Evolutionary conservation across 1,140 invertebrate species (phyloP).

Genomic region (Cyclina sinensis): DNA sequence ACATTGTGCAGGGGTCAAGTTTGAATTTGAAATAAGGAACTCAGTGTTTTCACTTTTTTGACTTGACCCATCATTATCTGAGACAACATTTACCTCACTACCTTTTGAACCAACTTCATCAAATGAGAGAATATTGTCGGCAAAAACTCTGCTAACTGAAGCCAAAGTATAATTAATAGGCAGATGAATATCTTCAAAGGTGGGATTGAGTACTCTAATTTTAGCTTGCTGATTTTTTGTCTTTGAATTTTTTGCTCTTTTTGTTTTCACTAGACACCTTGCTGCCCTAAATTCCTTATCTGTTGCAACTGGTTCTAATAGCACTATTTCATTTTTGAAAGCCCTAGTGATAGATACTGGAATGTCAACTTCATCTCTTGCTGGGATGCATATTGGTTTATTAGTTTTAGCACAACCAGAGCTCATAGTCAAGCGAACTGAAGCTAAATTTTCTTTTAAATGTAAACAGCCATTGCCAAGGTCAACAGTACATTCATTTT

Average conservation of each 20-base stretch:
- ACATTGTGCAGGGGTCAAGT: conserved; percentile 35
- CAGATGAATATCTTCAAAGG: conserved; percentile 10
- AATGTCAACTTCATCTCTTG: conserved; percentile 22
- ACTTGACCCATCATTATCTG: too few species aligned
- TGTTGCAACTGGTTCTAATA: conserved; percentile 35
- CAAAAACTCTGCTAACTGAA: conserved; percentile 39
- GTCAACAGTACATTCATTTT: conserved; percentile 48
- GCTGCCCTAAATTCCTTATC: conserved; percentile 28
- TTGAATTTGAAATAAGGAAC: conserved; percentile 48
- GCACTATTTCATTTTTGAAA: conserved; percentile 32
- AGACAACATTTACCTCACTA: neutral
- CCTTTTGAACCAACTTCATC: neutral
- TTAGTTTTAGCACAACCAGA: conserved; percentile 55
- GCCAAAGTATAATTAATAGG: conserved; percentile 42
- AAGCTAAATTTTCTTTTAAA: neutral
- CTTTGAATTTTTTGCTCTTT: neutral
- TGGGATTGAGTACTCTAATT: conserved; percentile 38
- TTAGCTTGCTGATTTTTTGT: neutral
- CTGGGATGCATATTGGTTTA: neutral
- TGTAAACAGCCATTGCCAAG: neutral
- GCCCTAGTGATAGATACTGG: conserved; percentile 24
- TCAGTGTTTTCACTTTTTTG: neutral
- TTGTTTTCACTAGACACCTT: conserved; percentile 46
- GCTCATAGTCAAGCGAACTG: neutral
- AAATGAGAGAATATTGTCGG: neutral